A percentile compares a stretch with the other conserved stretches of the same genome.
Evolutionary conservation across 2,797 vertebrate species (phyloP).

Genomic region (Chaenodraco wilsoni): DNA sequence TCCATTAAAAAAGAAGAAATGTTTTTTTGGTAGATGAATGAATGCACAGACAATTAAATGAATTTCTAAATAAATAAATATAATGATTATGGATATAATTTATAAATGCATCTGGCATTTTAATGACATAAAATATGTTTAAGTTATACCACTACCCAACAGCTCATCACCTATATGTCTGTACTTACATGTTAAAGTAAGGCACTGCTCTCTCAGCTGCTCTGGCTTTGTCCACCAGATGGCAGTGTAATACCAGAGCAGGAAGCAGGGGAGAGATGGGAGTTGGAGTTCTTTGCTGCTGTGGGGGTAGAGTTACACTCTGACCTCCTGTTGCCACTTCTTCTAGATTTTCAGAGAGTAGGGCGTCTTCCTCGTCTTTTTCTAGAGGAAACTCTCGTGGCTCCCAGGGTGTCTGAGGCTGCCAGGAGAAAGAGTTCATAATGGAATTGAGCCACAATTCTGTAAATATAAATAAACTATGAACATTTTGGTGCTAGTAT

Average conservation of each 20-base stretch:
- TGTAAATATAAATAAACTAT: background rate
- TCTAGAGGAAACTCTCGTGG: conserved; percentile 64
- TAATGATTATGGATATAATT: background rate
- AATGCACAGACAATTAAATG: background rate
- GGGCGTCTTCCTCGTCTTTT: conserved; percentile 38
- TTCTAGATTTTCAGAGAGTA: conserved; percentile 34
- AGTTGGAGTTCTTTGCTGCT: conserved; percentile 44
- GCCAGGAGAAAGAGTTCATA: conserved; percentile 12
- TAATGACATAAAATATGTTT: background rate
- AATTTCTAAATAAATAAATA: background rate
- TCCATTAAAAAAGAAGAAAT: background rate
- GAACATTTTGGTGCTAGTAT: too few species aligned
- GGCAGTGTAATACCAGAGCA: conserved; percentile 45
- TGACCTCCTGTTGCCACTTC: background rate
- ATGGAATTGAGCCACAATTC: background rate
- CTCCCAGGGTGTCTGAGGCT: conserved; percentile 67
- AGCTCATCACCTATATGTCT: background rate
- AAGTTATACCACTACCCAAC: background rate
- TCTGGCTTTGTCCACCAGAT: conserved; percentile 58
- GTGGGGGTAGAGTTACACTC: conserved; percentile 7
- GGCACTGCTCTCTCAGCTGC: conserved; percentile 42
- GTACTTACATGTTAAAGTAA: conserved; percentile 13
- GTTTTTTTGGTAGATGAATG: background rate
- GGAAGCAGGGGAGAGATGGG: conserved; percentile 9
- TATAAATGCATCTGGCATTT: background rate